A percentile compares a stretch with the other conserved stretches of the same genome.
Conservation (phyloP, 2,113 vertebrate species). For the Philantomba maxwellii region DNA sequence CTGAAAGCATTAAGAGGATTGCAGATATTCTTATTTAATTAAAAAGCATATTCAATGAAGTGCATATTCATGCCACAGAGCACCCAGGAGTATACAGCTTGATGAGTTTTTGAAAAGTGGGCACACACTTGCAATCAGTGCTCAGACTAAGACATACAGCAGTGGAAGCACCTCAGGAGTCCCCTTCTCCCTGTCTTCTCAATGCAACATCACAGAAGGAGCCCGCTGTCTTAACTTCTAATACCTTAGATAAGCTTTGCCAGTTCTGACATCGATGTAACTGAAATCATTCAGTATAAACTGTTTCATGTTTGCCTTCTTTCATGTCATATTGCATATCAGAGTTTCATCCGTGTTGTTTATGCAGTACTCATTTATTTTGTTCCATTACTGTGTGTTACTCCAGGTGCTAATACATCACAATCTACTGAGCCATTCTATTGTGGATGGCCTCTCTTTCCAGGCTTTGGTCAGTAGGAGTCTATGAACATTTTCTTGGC, state of each 20-base stretch:
- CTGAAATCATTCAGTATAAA: neutral
- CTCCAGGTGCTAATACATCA: neutral
- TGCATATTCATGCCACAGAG: neutral
- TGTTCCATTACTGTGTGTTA: neutral
- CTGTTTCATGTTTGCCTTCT: neutral
- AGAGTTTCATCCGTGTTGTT: neutral
- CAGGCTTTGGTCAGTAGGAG: neutral
- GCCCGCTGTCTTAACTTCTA: neutral
- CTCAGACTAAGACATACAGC: neutral
- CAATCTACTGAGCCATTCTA: neutral
- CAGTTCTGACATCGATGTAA: neutral
- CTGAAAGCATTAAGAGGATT: neutral
- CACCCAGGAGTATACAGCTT: neutral
- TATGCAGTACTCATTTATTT: neutral
- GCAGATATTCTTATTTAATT: neutral
- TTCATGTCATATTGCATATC: neutral
- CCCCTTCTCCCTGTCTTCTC: neutral
- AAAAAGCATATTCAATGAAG: neutral
- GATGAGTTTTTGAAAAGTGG: neutral
- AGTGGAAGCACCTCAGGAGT: neutral
- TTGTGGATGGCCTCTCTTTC: neutral
- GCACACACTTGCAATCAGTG: neutral
- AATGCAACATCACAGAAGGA: neutral
- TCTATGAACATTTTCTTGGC: neutral
- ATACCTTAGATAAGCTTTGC: neutral